Percentiles rank a stretch among this genome's conserved stretches.
Evolutionary conservation across 2,888 invertebrate species (phyloP).

Genomic region (Stenodera caucasica): DNA sequence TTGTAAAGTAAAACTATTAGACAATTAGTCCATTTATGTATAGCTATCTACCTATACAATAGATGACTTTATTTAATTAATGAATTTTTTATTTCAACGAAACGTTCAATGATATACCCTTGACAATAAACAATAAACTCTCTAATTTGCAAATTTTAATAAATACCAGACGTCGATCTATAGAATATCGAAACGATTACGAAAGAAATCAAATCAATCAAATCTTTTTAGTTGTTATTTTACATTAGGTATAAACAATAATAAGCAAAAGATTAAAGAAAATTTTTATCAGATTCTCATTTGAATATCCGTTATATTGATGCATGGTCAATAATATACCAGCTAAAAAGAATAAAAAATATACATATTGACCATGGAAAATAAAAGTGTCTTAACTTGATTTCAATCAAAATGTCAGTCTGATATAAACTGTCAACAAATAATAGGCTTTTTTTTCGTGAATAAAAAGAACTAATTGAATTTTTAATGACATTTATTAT

Average conservation of each 20-base stretch:
- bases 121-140: not conserved
- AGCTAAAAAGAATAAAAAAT: not conserved
- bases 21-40: not conserved
- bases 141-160: not conserved
- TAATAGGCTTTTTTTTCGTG: not conserved
- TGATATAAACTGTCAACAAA: conserved; percentile 6
- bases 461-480: too few species aligned
- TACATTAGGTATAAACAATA: too few species aligned
- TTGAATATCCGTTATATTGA: not conserved
- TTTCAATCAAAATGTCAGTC: conserved; percentile 2
- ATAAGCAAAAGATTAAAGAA: not conserved
- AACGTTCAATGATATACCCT: not conserved
- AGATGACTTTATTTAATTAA: not conserved
- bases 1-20: not conserved
- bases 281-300: not conserved
- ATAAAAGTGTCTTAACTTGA: not conserved
- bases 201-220: not conserved
- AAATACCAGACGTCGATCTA: not conserved
- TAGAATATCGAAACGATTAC: too few species aligned
- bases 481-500: too few species aligned
- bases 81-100: not conserved
- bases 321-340: not conserved
- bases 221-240: too few species aligned
- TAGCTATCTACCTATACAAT: too few species aligned
- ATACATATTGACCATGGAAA: not conserved